Base-by-base conservation (phyloP, 2,113 vertebrate species). In the Colius striatus region DNA sequence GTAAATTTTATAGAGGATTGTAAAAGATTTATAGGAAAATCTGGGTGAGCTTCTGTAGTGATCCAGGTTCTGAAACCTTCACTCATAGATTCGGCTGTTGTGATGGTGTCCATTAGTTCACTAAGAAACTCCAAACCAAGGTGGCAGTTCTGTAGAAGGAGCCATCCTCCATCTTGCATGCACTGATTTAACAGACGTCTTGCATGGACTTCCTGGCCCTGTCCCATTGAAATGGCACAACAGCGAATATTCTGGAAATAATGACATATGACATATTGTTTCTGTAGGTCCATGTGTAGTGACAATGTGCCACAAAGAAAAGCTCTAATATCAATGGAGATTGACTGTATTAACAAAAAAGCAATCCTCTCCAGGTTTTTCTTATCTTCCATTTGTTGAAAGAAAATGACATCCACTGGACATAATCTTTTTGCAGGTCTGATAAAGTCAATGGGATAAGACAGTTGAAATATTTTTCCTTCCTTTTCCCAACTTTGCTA, bases 1-100 rank as follows among this genome's bases (percentile, higher is more conserved):
- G 98, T 98, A 96, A 98, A 99, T 96, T 99, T 99, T 94, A 99
- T 98, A 75, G 98, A 98, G 8, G 98, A 98, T 85, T 99, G 98
- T 45, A 99, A 97, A 87, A 99, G 96, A 79, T 96, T 98, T 96
- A 99, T 99, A 82, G 98, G 98, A 93, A 99, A 99, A 8, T 97
- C 97, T 26, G 96, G 68, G 77, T 99, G 98, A 48, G 95, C 96
- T 53, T 99, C 98, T 22, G 98, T 98, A 36, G 98, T 99, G 90
- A 99, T 94, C 98, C 98, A 99, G n/a, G 98, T 96, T 71, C 98
- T 95, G 87, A 98, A 99, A 38, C 77, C 90, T 45, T 97, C 96
- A 68, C 96, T 97, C 36, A 97, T 60, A 38, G 55, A 89, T 58
- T 98, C 98, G 15, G 97, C 73, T 10, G 71, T 21, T 41, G 97